These are phyloP conservation scores for Himalopsyche phryganea DNA, from an alignment of 1,140 invertebrate species.

Conservation along the genomic window DNA sequence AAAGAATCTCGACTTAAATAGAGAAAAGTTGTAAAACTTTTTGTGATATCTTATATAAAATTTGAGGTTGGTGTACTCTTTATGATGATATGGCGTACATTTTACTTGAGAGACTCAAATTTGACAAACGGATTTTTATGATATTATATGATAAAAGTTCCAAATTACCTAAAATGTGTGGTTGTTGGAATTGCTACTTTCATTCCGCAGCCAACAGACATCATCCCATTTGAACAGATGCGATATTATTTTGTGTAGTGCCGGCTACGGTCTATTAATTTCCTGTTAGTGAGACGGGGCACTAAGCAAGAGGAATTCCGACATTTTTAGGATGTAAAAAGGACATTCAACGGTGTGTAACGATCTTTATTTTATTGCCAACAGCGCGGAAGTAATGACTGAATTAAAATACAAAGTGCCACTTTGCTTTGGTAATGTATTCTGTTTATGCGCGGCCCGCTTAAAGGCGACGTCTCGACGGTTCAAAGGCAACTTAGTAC, in stretches of 20 bases:
- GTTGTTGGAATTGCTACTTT: no score
- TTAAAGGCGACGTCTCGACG: not conserved
- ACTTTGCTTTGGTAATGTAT: constrained; percentile 33
- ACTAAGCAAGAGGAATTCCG: constrained; percentile 30
- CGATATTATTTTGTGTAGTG: constrained; percentile 5
- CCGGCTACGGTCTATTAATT: constrained; percentile 31
- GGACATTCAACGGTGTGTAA: constrained; percentile 34
- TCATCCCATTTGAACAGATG: no score
- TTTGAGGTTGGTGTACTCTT: no score
- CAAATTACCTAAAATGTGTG: no score
- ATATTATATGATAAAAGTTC: no score
- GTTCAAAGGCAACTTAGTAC: constrained; percentile 9
- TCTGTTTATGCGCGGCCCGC: constrained; percentile 26
- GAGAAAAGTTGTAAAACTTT: no score
- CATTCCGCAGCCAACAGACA: no score
- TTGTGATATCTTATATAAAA: no score
- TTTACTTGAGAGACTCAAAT: no score
- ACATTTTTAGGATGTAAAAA: constrained; percentile 34
- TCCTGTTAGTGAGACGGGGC: constrained; percentile 18
- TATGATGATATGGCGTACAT: no score
- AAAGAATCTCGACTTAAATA: no score
- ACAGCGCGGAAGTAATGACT: constrained; percentile 32
- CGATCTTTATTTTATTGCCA: constrained; percentile 35
- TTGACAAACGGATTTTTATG: no score
- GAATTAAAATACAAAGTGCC: constrained; percentile 35